Evolutionary conservation across 2,113 vertebrate species (phyloP).

Genomic region (Pan troglodytes): DNA sequence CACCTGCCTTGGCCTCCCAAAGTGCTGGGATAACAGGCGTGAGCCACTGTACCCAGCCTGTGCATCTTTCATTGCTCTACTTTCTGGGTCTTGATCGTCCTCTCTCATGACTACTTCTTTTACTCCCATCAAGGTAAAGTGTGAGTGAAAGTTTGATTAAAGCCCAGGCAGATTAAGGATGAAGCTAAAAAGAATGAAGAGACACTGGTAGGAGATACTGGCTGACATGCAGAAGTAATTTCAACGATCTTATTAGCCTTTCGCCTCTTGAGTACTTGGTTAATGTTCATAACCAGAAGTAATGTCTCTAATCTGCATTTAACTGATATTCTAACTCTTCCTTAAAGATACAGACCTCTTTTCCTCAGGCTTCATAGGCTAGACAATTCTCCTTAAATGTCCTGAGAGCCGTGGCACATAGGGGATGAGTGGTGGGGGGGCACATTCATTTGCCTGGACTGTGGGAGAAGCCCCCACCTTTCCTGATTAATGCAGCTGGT

Average conservation of each 20-base stretch:
- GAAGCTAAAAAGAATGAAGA: conserved; percentile 39
- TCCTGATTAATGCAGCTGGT: not conserved
- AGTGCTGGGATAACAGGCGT: too few species aligned
- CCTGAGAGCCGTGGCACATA: not conserved
- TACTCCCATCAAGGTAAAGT: not conserved
- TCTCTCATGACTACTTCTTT: not conserved
- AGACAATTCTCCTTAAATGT: not conserved
- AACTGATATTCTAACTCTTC: not conserved
- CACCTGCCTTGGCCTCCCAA: too few species aligned
- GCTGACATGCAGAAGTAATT: not conserved
- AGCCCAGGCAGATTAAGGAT: conserved; percentile 29
- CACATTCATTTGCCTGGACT: not conserved
- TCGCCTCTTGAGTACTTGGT: not conserved
- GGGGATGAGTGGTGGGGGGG: not conserved
- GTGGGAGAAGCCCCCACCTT: not conserved
- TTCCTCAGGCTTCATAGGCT: too few species aligned
- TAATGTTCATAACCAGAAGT: conserved; percentile 16
- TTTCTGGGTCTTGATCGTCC: not conserved
- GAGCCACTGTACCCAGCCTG: too few species aligned
- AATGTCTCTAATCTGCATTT: conserved; percentile 5
- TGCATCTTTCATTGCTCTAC: not conserved
- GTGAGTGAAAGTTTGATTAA: conserved; percentile 40
- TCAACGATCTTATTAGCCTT: conserved; percentile 36
- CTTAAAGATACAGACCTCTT: not conserved
- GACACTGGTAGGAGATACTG: not conserved